phyloP scores from a whole-genome alignment of 2,113 vertebrate species.

The Hemibagrus wyckioides region DNA sequence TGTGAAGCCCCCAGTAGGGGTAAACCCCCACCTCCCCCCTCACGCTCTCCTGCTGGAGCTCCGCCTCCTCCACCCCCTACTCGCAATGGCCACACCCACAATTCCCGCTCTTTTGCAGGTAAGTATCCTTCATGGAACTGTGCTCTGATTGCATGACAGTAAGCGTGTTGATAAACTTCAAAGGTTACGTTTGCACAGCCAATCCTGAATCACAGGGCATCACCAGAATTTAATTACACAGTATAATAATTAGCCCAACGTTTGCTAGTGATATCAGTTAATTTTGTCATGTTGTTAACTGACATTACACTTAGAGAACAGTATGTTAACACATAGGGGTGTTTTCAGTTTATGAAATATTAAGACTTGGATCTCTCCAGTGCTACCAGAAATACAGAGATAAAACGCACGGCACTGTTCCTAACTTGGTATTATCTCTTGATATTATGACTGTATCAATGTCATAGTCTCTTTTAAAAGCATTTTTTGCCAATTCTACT shows the following conservation, averaged over 20 bases:
- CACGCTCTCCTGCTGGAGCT: slow-evolving; percentile 80
- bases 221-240: neutral
- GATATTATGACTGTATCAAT: too few species aligned
- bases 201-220: neutral
- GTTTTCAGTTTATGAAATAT: too few species aligned
- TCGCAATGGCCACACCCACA: slow-evolving; percentile 85
- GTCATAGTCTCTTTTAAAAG: too few species aligned
- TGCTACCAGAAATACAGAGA: too few species aligned
- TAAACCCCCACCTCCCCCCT: slow-evolving; percentile 84
- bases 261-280: neutral
- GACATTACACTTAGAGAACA: too few species aligned
- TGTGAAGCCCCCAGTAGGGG: slow-evolving; percentile 78
- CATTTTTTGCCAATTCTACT: too few species aligned
- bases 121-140: slow-evolving; percentile 64
- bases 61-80: slow-evolving; percentile 85
- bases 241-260: neutral
- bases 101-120: slow-evolving; percentile 85
- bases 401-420: too few species aligned
- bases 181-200: neutral
- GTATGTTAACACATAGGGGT: too few species aligned
- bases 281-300: too few species aligned
- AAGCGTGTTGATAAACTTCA: neutral
- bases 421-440: too few species aligned
- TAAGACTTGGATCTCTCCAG: too few species aligned
- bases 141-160: neutral